Conservation (phyloP, 1,140 invertebrate genomes). For the Aphaenogaster rudis region DNA sequence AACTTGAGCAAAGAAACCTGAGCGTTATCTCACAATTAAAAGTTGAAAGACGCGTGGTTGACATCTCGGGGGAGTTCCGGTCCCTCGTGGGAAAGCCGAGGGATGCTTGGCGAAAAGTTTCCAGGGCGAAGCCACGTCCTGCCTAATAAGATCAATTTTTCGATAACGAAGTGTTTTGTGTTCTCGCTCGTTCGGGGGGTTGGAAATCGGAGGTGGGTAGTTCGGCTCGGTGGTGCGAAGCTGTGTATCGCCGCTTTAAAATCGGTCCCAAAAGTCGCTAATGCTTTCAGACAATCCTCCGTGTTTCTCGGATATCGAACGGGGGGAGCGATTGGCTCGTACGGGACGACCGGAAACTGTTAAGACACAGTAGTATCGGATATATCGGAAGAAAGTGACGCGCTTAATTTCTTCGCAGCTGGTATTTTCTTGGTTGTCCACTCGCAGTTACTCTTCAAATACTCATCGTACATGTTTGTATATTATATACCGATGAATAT, state of each 20-base stretch:
- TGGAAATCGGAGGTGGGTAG: constrained; percentile 26
- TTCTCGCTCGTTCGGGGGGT: constrained; percentile 40
- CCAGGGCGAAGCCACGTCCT: constrained; percentile 17
- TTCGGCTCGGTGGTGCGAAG: constrained; percentile 46
- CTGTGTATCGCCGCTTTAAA: constrained; percentile 73
- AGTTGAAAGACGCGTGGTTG: constrained; percentile 7
- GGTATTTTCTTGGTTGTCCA: neutral
- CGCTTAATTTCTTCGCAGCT: constrained; percentile 19
- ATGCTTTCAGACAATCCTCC: constrained; percentile 74
- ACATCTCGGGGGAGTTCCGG: neutral
- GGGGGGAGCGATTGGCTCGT: neutral
- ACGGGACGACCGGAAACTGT: constrained; percentile 40
- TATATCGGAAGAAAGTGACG: constrained; percentile 18
- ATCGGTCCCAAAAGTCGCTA: constrained; percentile 77
- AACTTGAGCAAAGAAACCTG: neutral
- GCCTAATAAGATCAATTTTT: constrained; percentile 85
- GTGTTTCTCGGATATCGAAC: constrained; percentile 70
- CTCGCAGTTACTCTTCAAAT: neutral
- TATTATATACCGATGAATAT: neutral
- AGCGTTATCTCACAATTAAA: constrained; percentile 18
- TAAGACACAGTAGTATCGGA: constrained; percentile 34
- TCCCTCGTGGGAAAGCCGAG: constrained; percentile 69
- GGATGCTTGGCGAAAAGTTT: constrained; percentile 69
- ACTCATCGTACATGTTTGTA: neutral
- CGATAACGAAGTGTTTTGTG: constrained; percentile 82